Base-by-base conservation (phyloP, 2,113 vertebrate genomes). In the Girardinichthys multiradiatus region DNA sequence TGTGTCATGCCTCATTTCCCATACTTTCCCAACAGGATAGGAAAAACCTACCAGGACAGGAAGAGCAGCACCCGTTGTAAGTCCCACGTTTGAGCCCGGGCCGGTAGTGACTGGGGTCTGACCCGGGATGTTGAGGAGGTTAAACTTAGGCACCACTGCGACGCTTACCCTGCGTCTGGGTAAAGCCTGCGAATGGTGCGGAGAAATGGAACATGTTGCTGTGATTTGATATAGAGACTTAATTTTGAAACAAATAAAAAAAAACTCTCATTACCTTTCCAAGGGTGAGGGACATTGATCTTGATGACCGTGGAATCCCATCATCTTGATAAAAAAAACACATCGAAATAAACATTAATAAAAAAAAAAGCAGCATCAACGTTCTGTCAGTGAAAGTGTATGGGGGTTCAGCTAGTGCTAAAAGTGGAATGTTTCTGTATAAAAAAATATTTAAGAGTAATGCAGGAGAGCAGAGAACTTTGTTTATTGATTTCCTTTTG, bases 121-220 rank as follows among this genome's bases (percentile, higher is more conserved):
- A 81, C 97, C 95, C 6, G 97, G 96, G 77, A 98, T 94, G 71
- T 95, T 98, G 80, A 99, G 92, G 70, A 96, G 95, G 90, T 98
- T 98, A 90, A 99, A 99, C 87, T 99, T 99, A 5, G 98, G 97
- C 79, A 99, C 97, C 72, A 99, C 98, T 0, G 97, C 98, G 58
- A 99, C 98, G 48, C 98, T 99, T 90, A 99, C 97, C 88, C 98
- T 96, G 17, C 98, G 95, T 39, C 98, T 94, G 71, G 98, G 98
- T 93, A 99, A 91, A 70, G 96, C 96, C 98, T 99, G 60, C 48
- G 57, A 82, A 31, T 84, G 87, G 10, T 10, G 48, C 68, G 48
- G 21, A 26, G 67, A 59, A n/a, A 76, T 7, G 30, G 31, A 69
- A 29, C 14, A 45, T 6, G 7, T 2, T 66, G 30, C 27, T 66